Percentiles rank a stretch among this genome's conserved stretches.
phyloP scores from a whole-genome alignment of 2,797 vertebrate species.

The Galaxias olidus region DNA sequence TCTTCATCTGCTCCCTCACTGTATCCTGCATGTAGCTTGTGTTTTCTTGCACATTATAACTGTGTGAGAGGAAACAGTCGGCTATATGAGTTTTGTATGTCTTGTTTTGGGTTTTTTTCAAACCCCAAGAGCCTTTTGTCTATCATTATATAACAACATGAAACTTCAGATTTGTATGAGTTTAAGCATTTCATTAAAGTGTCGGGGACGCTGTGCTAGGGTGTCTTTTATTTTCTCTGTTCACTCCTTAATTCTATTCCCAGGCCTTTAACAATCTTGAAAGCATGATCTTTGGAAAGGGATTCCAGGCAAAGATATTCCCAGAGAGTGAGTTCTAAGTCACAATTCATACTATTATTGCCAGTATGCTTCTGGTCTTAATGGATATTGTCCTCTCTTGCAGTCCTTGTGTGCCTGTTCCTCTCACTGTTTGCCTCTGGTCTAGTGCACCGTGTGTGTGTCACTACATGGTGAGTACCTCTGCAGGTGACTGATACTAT shows the following conservation, averaged over 20 bases:
- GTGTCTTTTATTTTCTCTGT: neutral
- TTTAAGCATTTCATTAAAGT: too few species aligned
- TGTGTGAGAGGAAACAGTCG: too few species aligned
- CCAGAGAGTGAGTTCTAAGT: conserved; percentile 86
- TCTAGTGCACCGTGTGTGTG: conserved; percentile 87
- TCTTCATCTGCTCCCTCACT: conserved; percentile 93
- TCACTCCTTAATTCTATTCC: neutral
- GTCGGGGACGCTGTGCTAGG: too few species aligned
- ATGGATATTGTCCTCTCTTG: conserved; percentile 24
- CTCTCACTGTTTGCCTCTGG: conserved; percentile 91
- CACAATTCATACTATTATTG: neutral
- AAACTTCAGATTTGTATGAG: too few species aligned
- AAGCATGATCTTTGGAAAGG: conserved; percentile 92
- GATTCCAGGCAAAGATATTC: conserved; percentile 97
- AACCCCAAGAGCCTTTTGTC: too few species aligned
- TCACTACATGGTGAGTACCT: conserved; percentile 77
- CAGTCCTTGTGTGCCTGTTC: conserved; percentile 83
- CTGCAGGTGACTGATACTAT: too few species aligned
- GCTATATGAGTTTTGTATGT: neutral
- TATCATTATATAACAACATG: too few species aligned
- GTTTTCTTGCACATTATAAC: neutral
- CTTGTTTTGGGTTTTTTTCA: too few species aligned
- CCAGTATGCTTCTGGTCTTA: neutral
- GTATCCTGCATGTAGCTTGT: conserved; percentile 79
- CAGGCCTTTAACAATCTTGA: conserved; percentile 98